Conservation (phyloP, 2,113 vertebrate genomes). For the Gymnorhina tibicen region DNA sequence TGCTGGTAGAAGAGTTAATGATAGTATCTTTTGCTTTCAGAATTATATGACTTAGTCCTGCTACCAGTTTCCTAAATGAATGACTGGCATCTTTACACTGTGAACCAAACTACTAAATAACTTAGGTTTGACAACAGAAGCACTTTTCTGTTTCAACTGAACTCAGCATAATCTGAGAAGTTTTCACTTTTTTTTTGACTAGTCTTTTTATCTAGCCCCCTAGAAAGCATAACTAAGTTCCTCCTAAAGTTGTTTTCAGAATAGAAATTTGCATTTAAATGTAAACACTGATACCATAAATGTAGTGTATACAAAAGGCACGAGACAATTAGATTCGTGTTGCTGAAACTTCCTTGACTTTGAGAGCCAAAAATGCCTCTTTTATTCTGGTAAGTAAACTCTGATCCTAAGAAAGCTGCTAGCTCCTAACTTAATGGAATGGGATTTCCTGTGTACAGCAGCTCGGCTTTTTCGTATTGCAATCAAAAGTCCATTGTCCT, state of each 20-base stretch:
- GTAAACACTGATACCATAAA: slow-evolving; percentile 52
- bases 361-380: neutral
- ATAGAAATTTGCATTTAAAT: slow-evolving; percentile 26
- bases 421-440: neutral
- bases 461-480: slow-evolving; percentile 16
- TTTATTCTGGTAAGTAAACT: neutral
- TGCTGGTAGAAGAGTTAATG: neutral
- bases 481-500: neutral
- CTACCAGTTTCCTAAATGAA: neutral
- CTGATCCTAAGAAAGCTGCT: neutral
- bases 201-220: neutral
- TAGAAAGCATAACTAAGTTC: neutral
- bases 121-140: neutral
- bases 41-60: neutral
- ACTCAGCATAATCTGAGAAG: neutral
- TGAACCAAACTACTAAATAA: neutral
- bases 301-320: slow-evolving; percentile 60
- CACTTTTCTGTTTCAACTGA: neutral
- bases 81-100: neutral
- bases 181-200: neutral
- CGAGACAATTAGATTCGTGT: slow-evolving; percentile 39
- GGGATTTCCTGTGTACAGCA: neutral
- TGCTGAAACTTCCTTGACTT: slow-evolving; percentile 36
- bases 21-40: neutral
- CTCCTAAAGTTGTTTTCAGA: neutral